These are phyloP conservation scores for Melikaiella ostensackeni DNA, from an alignment of 2,888 invertebrate genomes.

Conservation along the genomic window DNA sequence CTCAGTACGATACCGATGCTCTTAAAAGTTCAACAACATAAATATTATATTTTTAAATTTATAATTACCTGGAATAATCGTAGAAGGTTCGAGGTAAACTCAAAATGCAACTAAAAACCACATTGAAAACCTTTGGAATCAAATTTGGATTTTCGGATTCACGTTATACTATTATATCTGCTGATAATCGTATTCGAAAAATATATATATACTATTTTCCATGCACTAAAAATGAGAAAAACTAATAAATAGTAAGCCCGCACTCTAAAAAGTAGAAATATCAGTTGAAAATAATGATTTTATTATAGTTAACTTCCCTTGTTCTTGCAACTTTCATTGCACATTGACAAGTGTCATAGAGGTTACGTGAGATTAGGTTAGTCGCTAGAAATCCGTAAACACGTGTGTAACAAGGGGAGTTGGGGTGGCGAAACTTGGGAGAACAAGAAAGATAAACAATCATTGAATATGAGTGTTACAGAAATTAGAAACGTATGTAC, in stretches of 20 bases:
- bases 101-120: neutral
- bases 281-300: neutral
- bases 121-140: neutral
- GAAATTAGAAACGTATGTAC: slow-evolving; percentile 36
- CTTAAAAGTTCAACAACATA: neutral
- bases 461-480: slow-evolving; percentile 12
- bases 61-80: slow-evolving; percentile 1
- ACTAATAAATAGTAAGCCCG: neutral
- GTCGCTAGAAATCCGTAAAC: neutral
- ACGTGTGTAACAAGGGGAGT: no score
- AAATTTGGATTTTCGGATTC: neutral
- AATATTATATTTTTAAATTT: neutral
- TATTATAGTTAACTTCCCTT: neutral
- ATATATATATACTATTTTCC: neutral
- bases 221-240: neutral
- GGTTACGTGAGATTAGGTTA: slow-evolving; percentile 4
- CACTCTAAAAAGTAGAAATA: neutral
- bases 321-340: neutral
- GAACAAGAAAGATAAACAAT: neutral
- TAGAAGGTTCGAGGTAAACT: slow-evolving; percentile 3
- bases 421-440: neutral
- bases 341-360: no score
- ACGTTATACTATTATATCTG: neutral
- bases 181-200: neutral
- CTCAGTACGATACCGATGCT: neutral